phyloP scores from a whole-genome alignment of 2,797 vertebrate species.

The Peromyscus attwateri region DNA sequence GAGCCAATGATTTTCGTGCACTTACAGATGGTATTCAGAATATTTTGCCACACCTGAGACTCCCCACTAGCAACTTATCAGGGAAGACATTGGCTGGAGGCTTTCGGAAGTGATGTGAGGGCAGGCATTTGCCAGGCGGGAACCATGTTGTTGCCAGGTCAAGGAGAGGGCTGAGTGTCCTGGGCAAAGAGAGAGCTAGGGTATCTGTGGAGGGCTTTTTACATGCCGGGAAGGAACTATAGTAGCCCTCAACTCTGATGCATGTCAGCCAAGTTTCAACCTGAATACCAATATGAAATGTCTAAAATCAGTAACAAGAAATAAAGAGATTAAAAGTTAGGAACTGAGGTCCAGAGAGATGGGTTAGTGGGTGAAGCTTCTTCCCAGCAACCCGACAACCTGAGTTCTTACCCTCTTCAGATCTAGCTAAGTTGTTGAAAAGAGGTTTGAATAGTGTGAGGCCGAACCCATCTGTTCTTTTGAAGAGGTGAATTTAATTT shows the following conservation, averaged over 20 bases:
- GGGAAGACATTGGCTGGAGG: background rate
- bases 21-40: background rate
- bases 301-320: background rate
- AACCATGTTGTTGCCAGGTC: background rate
- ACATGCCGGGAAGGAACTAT: background rate
- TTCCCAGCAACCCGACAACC: background rate
- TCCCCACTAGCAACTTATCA: background rate
- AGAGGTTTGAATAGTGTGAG: slow-evolving; percentile 41
- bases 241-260: background rate
- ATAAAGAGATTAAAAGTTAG: background rate
- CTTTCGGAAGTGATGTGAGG: background rate
- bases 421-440: slow-evolving; percentile 4
- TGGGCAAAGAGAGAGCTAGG: no score
- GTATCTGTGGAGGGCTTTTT: background rate
- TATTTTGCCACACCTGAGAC: background rate
- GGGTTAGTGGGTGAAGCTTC: background rate
- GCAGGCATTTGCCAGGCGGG: background rate
- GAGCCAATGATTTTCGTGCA: background rate
- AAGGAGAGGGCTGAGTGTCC: background rate
- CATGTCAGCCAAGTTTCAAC: background rate
- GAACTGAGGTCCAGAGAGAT: background rate
- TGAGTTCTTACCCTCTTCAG: background rate
- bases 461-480: background rate
- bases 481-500: slow-evolving; percentile 68
- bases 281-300: background rate